phyloP scores from a whole-genome alignment of 2,113 vertebrate genomes.

The Sinocyclocheilus anophthalmus region DNA sequence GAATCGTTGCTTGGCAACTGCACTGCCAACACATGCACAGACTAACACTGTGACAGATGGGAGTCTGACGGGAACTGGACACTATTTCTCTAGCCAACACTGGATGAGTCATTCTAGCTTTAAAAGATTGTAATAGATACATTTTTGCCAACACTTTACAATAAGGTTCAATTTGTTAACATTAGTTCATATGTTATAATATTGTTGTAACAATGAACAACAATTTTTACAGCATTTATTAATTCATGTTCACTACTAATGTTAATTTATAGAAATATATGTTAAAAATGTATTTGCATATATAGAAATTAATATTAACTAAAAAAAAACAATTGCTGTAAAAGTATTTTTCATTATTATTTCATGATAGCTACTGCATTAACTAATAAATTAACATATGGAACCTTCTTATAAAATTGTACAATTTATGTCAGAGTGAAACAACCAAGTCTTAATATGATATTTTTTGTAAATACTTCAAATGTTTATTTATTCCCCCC shows the following conservation, averaged over 20 bases:
- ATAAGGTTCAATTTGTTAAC: not conserved
- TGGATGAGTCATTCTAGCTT: not conserved
- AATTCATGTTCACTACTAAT: no score
- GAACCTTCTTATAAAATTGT: not conserved
- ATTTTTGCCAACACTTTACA: not conserved
- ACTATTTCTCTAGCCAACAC: conserved; percentile 22
- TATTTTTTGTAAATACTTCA: not conserved
- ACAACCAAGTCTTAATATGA: not conserved
- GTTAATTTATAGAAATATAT: no score
- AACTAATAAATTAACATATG: not conserved
- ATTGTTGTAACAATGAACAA: not conserved
- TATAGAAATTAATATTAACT: not conserved
- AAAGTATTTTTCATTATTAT: not conserved
- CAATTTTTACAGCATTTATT: no score
- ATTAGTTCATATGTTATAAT: not conserved
- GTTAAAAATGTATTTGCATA: no score
- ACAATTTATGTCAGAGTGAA: not conserved
- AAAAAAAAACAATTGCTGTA: not conserved
- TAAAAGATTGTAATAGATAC: not conserved
- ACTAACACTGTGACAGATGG: conserved; percentile 37
- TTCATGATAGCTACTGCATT: not conserved
- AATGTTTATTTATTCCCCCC: no score
- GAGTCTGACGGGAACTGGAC: conserved; percentile 38
- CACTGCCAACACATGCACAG: conserved; percentile 44
- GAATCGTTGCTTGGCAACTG: conserved; percentile 39